Conservation (phyloP, 2,113 vertebrate genomes). For the Ictalurus punctatus region DNA sequence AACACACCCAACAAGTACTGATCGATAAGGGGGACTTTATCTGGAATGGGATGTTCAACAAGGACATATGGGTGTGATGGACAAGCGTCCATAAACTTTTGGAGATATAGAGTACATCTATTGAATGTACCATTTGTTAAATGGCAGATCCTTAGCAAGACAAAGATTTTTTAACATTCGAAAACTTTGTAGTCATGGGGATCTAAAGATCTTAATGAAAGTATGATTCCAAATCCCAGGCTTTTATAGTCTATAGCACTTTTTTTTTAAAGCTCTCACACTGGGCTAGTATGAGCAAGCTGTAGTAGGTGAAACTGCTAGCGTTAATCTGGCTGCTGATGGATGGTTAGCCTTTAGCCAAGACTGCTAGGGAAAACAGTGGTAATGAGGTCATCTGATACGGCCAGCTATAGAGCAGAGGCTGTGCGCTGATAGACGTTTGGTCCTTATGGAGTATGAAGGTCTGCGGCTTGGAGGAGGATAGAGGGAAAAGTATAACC, state of each 20-base stretch:
- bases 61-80: background rate
- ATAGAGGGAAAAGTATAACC: background rate
- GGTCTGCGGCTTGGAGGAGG: background rate
- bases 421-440: slow-evolving; percentile 37
- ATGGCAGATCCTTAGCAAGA: background rate
- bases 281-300: background rate
- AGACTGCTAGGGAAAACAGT: slow-evolving; percentile 31
- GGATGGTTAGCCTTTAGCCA: slow-evolving; percentile 43
- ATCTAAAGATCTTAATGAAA: background rate
- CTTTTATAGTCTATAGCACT: background rate
- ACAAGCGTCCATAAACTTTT: background rate
- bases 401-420: slow-evolving; percentile 20
- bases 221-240: background rate
- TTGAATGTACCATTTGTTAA: background rate
- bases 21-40: background rate
- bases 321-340: slow-evolving; percentile 43
- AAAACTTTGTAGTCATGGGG: background rate
- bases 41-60: background rate
- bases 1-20: background rate
- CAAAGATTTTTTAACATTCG: background rate
- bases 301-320: background rate
- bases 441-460: slow-evolving; percentile 24
- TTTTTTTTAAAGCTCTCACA: background rate
- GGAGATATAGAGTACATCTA: background rate
- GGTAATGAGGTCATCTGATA: slow-evolving; percentile 54